These are phyloP conservation scores for Taenaris catops DNA, from an alignment of 2,888 invertebrate species.

Conservation along the genomic window DNA sequence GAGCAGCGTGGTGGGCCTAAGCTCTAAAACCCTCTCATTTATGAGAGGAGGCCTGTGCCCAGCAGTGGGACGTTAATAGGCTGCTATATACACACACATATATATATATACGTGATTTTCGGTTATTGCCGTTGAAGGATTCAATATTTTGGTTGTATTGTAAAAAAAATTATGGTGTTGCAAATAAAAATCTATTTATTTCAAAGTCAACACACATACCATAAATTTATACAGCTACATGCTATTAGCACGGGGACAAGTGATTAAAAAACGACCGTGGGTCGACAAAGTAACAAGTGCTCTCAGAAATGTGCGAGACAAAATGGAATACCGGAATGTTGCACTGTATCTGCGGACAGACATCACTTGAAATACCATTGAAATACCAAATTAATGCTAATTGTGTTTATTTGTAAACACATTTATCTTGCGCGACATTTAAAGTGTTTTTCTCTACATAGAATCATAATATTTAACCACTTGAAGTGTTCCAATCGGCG, in stretches of 20 bases:
- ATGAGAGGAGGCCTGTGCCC: too few relatives aligned
- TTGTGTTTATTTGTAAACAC: slow-evolving; percentile 29
- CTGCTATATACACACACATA: too few relatives aligned
- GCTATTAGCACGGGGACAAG: not conserved
- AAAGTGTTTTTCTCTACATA: slow-evolving; percentile 30
- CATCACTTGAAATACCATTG: slow-evolving; percentile 19
- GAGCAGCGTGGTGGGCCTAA: too few relatives aligned
- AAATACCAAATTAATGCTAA: slow-evolving; percentile 25
- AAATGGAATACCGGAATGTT: slow-evolving; percentile 3
- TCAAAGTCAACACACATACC: too few relatives aligned
- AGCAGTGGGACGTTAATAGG: too few relatives aligned
- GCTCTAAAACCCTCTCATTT: too few relatives aligned
- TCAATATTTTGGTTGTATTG: too few relatives aligned
- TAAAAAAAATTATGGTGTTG: too few relatives aligned
- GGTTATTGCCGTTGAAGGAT: too few relatives aligned
- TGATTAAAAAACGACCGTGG: not conserved
- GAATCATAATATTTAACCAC: slow-evolving; percentile 32
- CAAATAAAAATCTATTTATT: too few relatives aligned
- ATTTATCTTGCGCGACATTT: slow-evolving; percentile 30
- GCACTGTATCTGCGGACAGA: slow-evolving; percentile 8
- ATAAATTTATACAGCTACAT: too few relatives aligned
- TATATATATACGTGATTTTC: too few relatives aligned
- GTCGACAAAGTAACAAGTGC: slow-evolving; percentile 2
- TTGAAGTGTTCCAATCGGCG: slow-evolving; percentile 22
- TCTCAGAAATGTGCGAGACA: slow-evolving; percentile 6